Evolutionary conservation across 2,888 invertebrate species (phyloP), one percentile per base, ranked within the genome.

Genomic region (Cephus pygmeus): DNA sequence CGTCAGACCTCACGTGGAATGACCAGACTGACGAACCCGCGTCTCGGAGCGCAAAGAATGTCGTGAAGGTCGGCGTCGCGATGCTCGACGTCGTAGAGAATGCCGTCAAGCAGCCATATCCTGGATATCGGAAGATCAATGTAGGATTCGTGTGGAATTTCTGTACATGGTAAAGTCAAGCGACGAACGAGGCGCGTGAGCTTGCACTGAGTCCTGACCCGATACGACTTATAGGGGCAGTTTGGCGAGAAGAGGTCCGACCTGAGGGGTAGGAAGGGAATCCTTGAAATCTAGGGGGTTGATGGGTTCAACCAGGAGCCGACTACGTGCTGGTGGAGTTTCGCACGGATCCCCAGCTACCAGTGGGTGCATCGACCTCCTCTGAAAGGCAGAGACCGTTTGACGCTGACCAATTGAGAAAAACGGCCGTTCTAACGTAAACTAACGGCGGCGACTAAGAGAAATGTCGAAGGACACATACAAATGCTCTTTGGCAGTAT

Each of bases 391-490:
- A 33, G 69, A 11, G 69, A 30, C 33, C 12, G 30, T 83, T 84
- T 83, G 85, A 83, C 85, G 81, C 81, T 85, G 85, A 87, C 81
- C 88, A 86, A 87, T 87, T 87, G 86, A 85, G 85, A 86, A 86
- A 84, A 86, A 86, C 81, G 85, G 81, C 73, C 76, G 79, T 79
- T 82, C 82, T 87, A 87, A 85, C 83, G 81, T 82, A 85, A 85
- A 86, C 83, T 85, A 86, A 86, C 81, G 85, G 79, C 75, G 77
- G 69, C 75, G 77, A 81, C 81, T 79, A 33, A 77, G 75, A 83
- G 77, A 79, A 81, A 85, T 81, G 77, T 75, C 76, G 76, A 75
- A 71, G 68, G 80, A 78, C 80, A 36, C 74, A 77, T 83, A 83
- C 76, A 79, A 80, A 81, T 80, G 69, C 15, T 33, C 69, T 40